Base-by-base conservation (phyloP, 2,113 vertebrate species). In the Xenopus tropicalis region DNA sequence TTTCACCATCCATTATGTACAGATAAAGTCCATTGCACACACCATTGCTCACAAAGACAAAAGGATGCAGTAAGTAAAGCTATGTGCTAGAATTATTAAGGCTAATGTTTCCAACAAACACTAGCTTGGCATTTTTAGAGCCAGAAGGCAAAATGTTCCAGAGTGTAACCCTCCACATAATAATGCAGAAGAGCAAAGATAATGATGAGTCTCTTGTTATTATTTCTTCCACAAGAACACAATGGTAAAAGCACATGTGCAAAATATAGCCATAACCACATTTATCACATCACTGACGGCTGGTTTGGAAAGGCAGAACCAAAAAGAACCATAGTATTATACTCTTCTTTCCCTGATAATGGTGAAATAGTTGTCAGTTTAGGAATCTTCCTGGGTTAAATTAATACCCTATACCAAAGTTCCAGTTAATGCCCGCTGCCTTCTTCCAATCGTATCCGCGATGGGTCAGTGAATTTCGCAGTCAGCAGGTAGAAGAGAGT, bases 401-500 rank as follows among this genome's bases (percentile, higher is more conserved):
- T 16, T 52, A 14, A 16, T 25, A 12, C 14, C 20, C 57, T 11
- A 2, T 23, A 12, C 57, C 14, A 16, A 24, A 64, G n/a, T 62
- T 80, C 62, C 22, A 61, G 22, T 88, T 61, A 99, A 76, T 96
- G 96, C 77, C 96, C 96, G 12, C 91, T 98, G 51, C 94, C 94
- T 7, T 94, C 93, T 79, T 99, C 97, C 0, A 94, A 93, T 73
- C 97, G 90, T 80, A 99, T 96, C 68, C 96, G 88, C 0, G 95
- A 97, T 0, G 97, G 97, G 78, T 99, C 95, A 0, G 97, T 99
- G 85, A 96, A 99, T 82, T 92, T 94, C 0, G 96, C 95, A 1
- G 97, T 99, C 72, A 95, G 83, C 11, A 99, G 77, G 85, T 99
- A 99, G 79, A 99, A 99, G 9, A 99, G 91, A 20, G 96, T 93